These are phyloP conservation scores for Enteromius paludinosus DNA, from an alignment of 2,797 vertebrate genomes.

Conservation along the genomic window DNA sequence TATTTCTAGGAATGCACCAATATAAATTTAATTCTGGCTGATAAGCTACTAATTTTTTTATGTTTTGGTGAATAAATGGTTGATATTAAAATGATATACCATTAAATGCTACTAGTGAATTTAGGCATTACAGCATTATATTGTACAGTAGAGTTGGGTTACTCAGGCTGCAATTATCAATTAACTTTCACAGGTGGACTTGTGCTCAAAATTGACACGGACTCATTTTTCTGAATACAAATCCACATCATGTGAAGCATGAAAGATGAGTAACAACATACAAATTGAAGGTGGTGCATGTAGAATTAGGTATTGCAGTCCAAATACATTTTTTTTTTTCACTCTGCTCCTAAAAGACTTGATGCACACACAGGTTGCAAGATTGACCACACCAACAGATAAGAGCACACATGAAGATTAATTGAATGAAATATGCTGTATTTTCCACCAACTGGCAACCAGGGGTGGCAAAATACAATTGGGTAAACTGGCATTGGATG, in stretches of 20 bases:
- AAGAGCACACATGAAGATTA: too few species aligned
- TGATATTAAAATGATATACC: neutral
- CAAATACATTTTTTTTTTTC: too few species aligned
- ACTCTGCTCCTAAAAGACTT: too few species aligned
- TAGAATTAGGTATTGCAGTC: too few species aligned
- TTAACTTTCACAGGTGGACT: neutral
- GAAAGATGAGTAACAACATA: neutral
- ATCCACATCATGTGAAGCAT: neutral
- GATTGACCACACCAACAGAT: too few species aligned
- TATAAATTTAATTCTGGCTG: slow-evolving; percentile 4
- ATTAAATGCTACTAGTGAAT: neutral
- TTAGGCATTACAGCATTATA: neutral
- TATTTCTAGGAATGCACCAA: neutral
- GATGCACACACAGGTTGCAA: too few species aligned
- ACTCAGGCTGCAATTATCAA: neutral
- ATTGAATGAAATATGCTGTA: too few species aligned
- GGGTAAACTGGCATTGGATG: too few species aligned
- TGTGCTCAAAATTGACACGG: neutral
- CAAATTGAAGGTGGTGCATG: too few species aligned
- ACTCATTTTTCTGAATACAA: neutral
- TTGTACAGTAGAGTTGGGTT: neutral
- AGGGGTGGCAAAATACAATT: too few species aligned
- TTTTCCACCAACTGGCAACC: too few species aligned
- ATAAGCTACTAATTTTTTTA: neutral
- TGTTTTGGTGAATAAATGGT: neutral